These are phyloP conservation scores for Rhogogaster chlorosoma DNA, from an alignment of 2,888 invertebrate species.

Conservation along the genomic window DNA sequence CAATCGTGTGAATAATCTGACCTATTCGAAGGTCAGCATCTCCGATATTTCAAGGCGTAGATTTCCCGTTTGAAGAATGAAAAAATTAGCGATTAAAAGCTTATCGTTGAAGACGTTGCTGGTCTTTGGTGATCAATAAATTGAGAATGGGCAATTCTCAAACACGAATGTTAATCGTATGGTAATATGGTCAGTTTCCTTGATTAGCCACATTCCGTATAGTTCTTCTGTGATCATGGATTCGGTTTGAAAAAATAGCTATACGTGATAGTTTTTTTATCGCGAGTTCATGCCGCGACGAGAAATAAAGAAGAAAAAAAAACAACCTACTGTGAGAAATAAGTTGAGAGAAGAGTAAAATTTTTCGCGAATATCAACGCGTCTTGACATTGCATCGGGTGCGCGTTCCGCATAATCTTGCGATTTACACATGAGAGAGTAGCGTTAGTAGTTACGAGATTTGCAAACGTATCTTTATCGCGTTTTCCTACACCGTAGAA, in stretches of 20 bases:
- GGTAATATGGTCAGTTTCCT: slow-evolving; percentile 35
- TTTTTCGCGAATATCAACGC: background rate
- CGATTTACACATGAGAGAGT: background rate
- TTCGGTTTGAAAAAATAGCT: background rate
- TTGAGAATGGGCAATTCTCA: slow-evolving; percentile 5
- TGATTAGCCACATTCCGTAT: slow-evolving; percentile 40
- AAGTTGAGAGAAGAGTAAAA: background rate
- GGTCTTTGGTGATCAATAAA: background rate
- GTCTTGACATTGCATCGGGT: background rate
- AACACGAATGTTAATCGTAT: slow-evolving; percentile 39
- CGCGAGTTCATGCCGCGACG: background rate
- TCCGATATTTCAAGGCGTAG: background rate
- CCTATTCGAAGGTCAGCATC: background rate
- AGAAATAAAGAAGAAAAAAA: background rate
- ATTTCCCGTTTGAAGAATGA: slow-evolving; percentile 6
- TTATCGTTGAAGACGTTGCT: background rate
- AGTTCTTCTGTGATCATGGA: background rate
- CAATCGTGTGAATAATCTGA: background rate
- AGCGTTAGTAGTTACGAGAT: background rate
- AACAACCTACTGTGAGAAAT: background rate
- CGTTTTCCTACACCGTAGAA: background rate
- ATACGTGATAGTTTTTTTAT: slow-evolving; percentile 47
- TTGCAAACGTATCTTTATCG: slow-evolving; percentile 22
- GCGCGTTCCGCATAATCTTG: slow-evolving; percentile 13
- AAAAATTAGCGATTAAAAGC: background rate